phyloP scores from a whole-genome alignment of 2,113 vertebrate species.

The Sinocyclocheilus anophthalmus region DNA sequence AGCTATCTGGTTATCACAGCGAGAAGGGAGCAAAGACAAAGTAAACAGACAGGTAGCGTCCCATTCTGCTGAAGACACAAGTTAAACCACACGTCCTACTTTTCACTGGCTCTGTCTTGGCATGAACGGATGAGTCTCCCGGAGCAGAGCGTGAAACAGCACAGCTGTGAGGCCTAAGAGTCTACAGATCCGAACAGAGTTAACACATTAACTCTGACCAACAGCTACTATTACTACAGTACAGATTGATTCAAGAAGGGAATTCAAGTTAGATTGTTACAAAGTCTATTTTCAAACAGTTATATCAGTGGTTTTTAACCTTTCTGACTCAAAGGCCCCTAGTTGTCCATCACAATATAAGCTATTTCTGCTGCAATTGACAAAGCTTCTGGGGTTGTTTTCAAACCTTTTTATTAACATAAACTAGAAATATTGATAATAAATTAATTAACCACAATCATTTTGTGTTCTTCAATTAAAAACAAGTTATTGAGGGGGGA shows the following conservation, averaged over 20 bases:
- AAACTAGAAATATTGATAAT: too few relatives aligned
- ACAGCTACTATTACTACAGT: conserved; percentile 40
- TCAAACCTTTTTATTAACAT: too few relatives aligned
- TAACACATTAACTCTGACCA: conserved; percentile 55
- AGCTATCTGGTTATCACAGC: not conserved
- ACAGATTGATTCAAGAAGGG: conserved; percentile 14
- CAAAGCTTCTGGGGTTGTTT: too few relatives aligned
- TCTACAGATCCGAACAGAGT: conserved; percentile 3
- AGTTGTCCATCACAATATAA: too few relatives aligned
- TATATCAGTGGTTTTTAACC: not conserved
- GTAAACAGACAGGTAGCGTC: conserved; percentile 7
- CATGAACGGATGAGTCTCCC: not conserved
- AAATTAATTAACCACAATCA: too few relatives aligned
- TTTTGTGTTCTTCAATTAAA: too few relatives aligned
- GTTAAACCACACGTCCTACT: not conserved
- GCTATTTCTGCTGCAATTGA: too few relatives aligned
- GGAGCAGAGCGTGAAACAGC: not conserved
- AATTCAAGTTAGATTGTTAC: not conserved
- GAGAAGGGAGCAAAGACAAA: not conserved
- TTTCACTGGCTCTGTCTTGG: not conserved
- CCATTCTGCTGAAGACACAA: not conserved
- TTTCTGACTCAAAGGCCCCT: too few relatives aligned
- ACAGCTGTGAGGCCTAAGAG: conserved; percentile 22
- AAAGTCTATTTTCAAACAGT: not conserved
- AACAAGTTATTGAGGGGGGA: too few relatives aligned